Base-by-base conservation (phyloP, 2,888 invertebrate genomes). In the Slavum lentiscoides region DNA sequence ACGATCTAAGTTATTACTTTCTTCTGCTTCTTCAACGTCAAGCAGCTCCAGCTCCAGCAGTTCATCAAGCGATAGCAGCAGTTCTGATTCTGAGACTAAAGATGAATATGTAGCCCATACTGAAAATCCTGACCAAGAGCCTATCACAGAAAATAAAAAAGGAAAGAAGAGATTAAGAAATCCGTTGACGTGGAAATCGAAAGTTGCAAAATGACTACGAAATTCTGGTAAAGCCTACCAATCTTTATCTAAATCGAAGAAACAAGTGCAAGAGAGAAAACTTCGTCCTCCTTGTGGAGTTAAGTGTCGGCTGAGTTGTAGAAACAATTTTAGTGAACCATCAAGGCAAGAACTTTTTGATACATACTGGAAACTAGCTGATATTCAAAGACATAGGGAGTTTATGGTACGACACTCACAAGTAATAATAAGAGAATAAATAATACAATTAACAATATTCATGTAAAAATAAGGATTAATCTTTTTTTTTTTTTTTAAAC, bases 241-340 rank as follows among this genome's bases (percentile, higher is more conserved):
- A n/a, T 83, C 81, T 66, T 81, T 82, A 66, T 82, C 82, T 69
- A 82, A 82, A 82, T 68, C 59, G 76, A 83, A 82, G 82, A 84
- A 83, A 76, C 73, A 64, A 68, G 76, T 77, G 66, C 66, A 21
- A 82, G 83, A 80, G 83, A 82, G 70, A 82, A 83, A 83, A 83
- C n/a, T 82, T 17, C n/a, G 49, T 70, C n/a, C 74, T 0, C 62
- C 77, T 15, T 83, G 83, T 81, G 69, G 64, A 82, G 83, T 82
- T 68, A 83, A 84, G 67, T 84, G 84, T 82, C 84, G 82, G 80
- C 82, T 84, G 53, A 83, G 83, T 82, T 85, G 84, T 82, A 76
- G 49, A 61, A 75, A 61, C n/a, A 83, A 83, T 74, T 74, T 85
- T 69, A 68, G 76, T 19, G 76, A 83, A 74, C 82, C 83, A 73